Evolutionary conservation across 30 jellyfish, hydroid and myxozoan genomes (phyloP).

Genomic region (Pseudorhiza aurosa): DNA sequence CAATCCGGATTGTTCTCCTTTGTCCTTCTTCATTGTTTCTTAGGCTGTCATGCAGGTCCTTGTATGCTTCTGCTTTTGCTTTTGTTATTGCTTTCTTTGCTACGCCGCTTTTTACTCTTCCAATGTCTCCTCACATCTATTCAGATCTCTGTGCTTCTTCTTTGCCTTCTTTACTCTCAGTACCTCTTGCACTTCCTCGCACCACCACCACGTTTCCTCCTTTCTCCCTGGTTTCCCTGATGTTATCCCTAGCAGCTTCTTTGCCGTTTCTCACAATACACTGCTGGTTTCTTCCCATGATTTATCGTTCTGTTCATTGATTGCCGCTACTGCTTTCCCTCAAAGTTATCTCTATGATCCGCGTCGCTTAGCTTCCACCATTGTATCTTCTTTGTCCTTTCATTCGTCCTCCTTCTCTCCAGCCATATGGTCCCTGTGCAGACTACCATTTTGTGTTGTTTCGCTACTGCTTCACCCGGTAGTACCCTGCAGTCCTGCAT

Average conservation of each 20-base stretch:
- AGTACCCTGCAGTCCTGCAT: neutral
- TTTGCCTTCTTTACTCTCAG: conserved; percentile 8
- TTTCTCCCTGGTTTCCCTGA: conserved; percentile 11
- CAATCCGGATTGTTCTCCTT: neutral
- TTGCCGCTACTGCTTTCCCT: neutral
- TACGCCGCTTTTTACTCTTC: neutral
- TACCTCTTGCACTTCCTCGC: conserved; percentile 14
- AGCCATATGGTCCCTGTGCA: neutral
- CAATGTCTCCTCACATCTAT: conserved; percentile 6
- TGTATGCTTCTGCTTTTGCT: conserved; percentile 5
- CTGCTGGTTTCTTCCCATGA: neutral
- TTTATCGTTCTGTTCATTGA: neutral
- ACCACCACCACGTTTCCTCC: conserved; percentile 19
- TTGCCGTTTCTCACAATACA: conserved; percentile 13
- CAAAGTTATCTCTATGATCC: neutral
- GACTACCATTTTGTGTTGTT: neutral
- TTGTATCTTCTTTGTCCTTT: neutral
- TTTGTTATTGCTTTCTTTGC: neutral
- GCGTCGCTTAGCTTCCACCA: conserved; percentile 28
- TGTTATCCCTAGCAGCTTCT: conserved; percentile 4
- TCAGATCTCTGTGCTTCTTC: neutral
- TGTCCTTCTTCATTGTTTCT: neutral
- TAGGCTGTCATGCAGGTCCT: neutral
- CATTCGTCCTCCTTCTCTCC: neutral
- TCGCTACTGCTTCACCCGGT: neutral